phyloP scores from a whole-genome alignment of 1,140 invertebrate species.

The Pogonus chalceus region DNA sequence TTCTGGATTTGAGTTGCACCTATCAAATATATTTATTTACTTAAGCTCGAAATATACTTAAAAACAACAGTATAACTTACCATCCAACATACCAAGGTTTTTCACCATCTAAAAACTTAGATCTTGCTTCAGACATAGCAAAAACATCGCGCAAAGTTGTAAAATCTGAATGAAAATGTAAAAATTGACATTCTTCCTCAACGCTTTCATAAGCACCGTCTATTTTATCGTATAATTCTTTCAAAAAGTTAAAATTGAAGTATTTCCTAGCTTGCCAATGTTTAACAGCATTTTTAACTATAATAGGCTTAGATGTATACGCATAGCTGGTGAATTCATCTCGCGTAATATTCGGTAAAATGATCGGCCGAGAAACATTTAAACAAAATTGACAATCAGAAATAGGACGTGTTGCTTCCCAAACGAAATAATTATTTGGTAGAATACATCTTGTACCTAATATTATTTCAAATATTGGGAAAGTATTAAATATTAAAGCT shows the following conservation, averaged over 20 bases:
- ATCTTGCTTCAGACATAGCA: conserved; percentile 56
- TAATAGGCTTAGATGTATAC: conserved; percentile 70
- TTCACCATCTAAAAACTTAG: conserved; percentile 47
- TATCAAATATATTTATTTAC: conserved; percentile 25
- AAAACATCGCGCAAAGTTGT: conserved; percentile 68
- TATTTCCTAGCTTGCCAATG: conserved; percentile 66
- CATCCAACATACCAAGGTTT: conserved; percentile 86
- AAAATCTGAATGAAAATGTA: conserved; percentile 81
- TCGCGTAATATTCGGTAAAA: conserved; percentile 53
- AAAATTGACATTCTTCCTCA: conserved; percentile 77
- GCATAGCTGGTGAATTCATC: conserved; percentile 58
- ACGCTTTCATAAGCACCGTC: conserved; percentile 54
- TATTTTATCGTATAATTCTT: conserved; percentile 57
- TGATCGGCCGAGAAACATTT: conserved; percentile 39
- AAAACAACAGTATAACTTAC: conserved; percentile 44
- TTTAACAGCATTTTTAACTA: conserved; percentile 63
- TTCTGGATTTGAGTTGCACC: conserved; percentile 79
- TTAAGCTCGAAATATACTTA: neutral
- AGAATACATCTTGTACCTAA: conserved; percentile 58
- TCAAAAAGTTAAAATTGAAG: conserved; percentile 69
- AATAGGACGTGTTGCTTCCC: conserved; percentile 75
- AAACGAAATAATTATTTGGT: conserved; percentile 72
- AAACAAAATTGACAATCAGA: conserved; percentile 68
- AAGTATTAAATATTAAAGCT: neutral
- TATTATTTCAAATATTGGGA: conserved; percentile 9